phyloP scores from a whole-genome alignment of 2,888 invertebrate genomes.

The Eupithecia subumbrata region DNA sequence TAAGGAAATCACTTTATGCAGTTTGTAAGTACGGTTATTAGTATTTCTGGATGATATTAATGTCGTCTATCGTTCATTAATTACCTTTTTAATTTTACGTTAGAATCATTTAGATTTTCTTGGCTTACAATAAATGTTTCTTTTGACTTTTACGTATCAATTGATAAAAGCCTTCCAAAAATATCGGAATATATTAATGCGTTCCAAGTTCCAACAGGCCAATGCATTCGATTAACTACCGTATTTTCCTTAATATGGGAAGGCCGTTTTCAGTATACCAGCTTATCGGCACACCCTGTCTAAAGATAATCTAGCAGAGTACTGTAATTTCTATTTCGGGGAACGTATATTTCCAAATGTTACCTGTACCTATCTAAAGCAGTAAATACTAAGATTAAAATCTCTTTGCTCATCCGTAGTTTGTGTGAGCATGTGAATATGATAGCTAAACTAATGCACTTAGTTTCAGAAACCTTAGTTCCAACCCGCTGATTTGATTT shows the following conservation, averaged over 20 bases:
- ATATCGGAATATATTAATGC: not conserved
- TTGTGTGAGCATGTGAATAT: constrained; percentile 28
- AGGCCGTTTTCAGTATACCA: not conserved
- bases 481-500: constrained; percentile 34
- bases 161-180: not conserved
- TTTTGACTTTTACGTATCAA: not conserved
- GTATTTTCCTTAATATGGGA: not conserved
- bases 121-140: not conserved
- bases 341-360: not conserved
- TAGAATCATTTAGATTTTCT: not conserved
- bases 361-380: constrained; percentile 6
- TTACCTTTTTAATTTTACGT: not conserved
- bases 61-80: not conserved
- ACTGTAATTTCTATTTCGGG: not conserved
- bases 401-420: constrained; percentile 14
- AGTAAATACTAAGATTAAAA: constrained; percentile 8
- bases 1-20: not conserved
- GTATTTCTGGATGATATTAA: not conserved
- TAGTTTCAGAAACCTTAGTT: constrained; percentile 33
- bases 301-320: not conserved
- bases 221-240: not conserved
- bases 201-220: not conserved
- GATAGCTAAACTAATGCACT: constrained; percentile 31
- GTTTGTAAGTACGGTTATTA: not conserved
- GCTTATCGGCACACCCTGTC: constrained; percentile 1